Evolutionary conservation across 2,797 vertebrate species (phyloP), one percentile per base, ranked within the genome.

Genomic region (Buceros bicornis): DNA sequence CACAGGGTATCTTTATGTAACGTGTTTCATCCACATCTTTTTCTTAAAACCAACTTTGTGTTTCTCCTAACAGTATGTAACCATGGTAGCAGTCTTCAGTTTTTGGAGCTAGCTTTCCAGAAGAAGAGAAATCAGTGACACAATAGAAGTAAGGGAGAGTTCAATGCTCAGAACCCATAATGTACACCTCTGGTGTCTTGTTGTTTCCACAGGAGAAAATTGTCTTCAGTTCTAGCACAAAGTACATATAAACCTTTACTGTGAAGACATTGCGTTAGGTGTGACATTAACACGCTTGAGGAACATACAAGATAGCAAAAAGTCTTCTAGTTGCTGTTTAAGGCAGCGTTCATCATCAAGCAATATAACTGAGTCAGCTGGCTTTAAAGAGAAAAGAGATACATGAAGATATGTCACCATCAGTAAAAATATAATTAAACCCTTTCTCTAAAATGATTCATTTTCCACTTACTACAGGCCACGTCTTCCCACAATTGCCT

Each of bases 401-500:
- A 54, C 18, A 5, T 58, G 21, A 60, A 51, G 26, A 24, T 43
- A 71, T 1, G 5, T 31, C 26, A 61, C 5, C 76, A 40, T 8
- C 24, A 69, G 5, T 47, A 58, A 58, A 81, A 83, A 16, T 11
- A 10, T 18, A 64, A 47, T 37, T 50, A 60, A 76, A 79, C 1
- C 3, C 2, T 80, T 42, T 56, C 24, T 45, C 7, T 83, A 21
- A 79, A 93, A 48, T 48, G 0, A 12, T 43, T 48, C 10, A 1
- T 65, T 82, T 67, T 91, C 33, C 18, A 82, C 31, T 33, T 16
- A 11, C 16, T 29, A 24, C 24, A 43, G 62, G 19, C 6, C 18
- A 47, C 14, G 18, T 69, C 5, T 28, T 81, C 50, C 16, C 50
- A 67, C 10, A 20, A 12, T 77, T 0, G 0, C 0, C 50, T 76